Conservation (phyloP, 2,113 vertebrate genomes). For the Rhadina sibilatrix region DNA sequence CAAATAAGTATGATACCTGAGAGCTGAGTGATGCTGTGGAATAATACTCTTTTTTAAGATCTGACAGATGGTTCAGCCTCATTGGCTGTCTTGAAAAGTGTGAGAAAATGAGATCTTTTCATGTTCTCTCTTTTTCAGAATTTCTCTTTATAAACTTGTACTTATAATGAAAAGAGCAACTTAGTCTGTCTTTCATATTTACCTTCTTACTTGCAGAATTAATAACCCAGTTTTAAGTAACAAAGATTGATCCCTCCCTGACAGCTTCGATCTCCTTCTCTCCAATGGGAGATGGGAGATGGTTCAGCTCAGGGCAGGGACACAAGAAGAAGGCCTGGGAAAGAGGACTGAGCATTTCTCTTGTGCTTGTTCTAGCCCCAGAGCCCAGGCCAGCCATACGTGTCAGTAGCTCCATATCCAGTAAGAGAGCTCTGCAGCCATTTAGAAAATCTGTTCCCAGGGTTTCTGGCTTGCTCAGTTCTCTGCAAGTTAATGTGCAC, state of each 20-base stretch:
- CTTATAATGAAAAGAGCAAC: background rate
- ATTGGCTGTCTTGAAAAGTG: background rate
- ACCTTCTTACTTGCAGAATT: background rate
- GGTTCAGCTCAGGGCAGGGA: background rate
- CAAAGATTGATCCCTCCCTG: background rate
- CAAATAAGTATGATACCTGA: background rate
- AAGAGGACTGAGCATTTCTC: background rate
- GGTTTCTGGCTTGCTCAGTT: background rate
- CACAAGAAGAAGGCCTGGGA: background rate
- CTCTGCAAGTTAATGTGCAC: background rate
- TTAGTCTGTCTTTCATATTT: background rate
- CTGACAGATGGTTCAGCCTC: background rate
- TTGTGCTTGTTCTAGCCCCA: background rate
- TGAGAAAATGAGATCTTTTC: background rate
- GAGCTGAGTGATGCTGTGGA: background rate
- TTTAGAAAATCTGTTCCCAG: background rate
- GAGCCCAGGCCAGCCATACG: rapidly evolving
- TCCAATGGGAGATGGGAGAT: rapidly evolving
- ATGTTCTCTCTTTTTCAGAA: background rate
- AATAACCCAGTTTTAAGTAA: background rate
- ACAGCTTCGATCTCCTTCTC: background rate
- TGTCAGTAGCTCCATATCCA: rapidly evolving
- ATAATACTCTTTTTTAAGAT: background rate
- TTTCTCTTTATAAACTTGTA: background rate
- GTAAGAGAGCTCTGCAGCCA: background rate